phyloP scores from a whole-genome alignment of 2,113 vertebrate genomes.

The Pelecanus crispus region DNA sequence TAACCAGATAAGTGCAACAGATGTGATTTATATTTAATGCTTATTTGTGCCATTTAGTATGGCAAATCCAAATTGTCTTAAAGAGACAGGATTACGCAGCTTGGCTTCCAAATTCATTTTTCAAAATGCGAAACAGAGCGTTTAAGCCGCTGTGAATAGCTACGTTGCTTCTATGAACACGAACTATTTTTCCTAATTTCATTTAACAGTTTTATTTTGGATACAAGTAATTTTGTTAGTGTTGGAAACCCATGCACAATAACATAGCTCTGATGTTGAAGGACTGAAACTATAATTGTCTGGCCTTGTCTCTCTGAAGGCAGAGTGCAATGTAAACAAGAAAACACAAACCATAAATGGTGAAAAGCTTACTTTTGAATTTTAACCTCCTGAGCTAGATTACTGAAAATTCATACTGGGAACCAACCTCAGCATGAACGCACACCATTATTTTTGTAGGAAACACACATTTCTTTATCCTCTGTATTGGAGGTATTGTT shows the following conservation, averaged over 20 bases:
- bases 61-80: neutral
- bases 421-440: neutral
- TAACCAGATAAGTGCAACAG: neutral
- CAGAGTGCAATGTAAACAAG: neutral
- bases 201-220: constrained; percentile 56
- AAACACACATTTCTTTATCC: neutral
- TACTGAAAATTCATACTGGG: neutral
- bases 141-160: neutral
- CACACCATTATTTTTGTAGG: neutral
- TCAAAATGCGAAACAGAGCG: neutral
- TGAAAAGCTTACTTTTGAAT: neutral
- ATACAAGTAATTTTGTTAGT: constrained; percentile 41
- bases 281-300: neutral
- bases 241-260: constrained; percentile 14
- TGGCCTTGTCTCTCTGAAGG: neutral
- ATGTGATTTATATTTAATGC: neutral
- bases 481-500: neutral
- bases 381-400: neutral
- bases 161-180: neutral
- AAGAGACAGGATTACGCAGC: neutral
- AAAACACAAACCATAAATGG: constrained; percentile 8
- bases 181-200: constrained; percentile 54
- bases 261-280: neutral
- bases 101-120: neutral
- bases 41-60: neutral